These are phyloP conservation scores for Eustalomyia histrio DNA, from an alignment of 2,888 invertebrate species.

Conservation along the genomic window DNA sequence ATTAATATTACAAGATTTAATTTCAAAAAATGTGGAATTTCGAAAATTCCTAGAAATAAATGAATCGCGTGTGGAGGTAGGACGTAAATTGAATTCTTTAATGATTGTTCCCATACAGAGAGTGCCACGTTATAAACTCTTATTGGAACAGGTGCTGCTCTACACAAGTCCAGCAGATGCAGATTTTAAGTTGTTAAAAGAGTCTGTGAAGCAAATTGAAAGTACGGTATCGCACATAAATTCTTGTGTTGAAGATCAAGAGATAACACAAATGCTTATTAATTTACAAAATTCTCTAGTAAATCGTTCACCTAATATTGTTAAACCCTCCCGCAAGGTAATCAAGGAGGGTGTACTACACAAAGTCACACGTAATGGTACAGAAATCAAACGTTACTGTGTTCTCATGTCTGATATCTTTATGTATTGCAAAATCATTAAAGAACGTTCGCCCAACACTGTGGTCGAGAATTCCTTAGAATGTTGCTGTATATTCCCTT, in stretches of 20 bases:
- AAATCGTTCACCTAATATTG: conserved; percentile 83
- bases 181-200: conserved; percentile 82
- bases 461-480: conserved; percentile 82
- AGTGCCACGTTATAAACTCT: conserved; percentile 87
- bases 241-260: conserved; percentile 86
- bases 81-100: conserved; percentile 85
- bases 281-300: conserved; percentile 84
- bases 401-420: conserved; percentile 87
- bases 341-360: conserved; percentile 84
- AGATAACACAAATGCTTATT: conserved; percentile 85
- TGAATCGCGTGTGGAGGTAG: conserved; percentile 86
- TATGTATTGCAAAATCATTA: conserved; percentile 85
- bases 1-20: conserved; percentile 82
- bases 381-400: conserved; percentile 83
- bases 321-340: conserved; percentile 83
- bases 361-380: conserved; percentile 81
- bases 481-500: conserved; percentile 85
- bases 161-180: conserved; percentile 82
- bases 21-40: conserved; percentile 81
- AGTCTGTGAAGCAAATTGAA: conserved; percentile 84
- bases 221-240: conserved; percentile 86
- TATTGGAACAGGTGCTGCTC: conserved; percentile 85
- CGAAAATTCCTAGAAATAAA: conserved; percentile 82
- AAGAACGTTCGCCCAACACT: conserved; percentile 80
- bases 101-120: conserved; percentile 89